Percentiles rank a stretch among this genome's conserved stretches.
Evolutionary conservation across 2,797 vertebrate species (phyloP).

Genomic region (Tiaroga cobitis): DNA sequence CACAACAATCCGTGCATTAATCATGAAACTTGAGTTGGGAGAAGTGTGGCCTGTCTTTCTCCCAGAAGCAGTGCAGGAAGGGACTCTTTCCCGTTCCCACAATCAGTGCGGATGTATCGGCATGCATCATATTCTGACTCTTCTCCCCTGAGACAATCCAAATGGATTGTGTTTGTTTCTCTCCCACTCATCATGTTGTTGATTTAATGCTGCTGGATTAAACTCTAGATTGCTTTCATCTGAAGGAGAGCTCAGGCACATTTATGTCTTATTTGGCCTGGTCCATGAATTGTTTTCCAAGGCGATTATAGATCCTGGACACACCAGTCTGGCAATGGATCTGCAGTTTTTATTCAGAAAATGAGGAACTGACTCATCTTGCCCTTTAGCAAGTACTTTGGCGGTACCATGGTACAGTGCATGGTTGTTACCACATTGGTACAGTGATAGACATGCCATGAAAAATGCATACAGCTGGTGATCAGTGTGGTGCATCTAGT

Average conservation of each 20-base stretch:
- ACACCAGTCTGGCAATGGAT: neutral
- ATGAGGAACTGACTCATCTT: neutral
- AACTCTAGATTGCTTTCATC: conserved; percentile 36
- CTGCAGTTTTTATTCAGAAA: neutral
- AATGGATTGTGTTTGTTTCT: conserved; percentile 33
- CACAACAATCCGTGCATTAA: conserved; percentile 50
- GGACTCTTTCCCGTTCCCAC: conserved; percentile 66
- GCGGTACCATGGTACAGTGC: neutral
- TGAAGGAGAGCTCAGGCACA: conserved; percentile 17
- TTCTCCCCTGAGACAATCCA: neutral
- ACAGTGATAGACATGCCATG: neutral
- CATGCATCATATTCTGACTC: conserved; percentile 37
- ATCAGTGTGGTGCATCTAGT: neutral
- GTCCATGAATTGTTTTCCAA: conserved; percentile 9
- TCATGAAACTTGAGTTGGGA: conserved; percentile 20
- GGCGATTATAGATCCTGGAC: neutral
- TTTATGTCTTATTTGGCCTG: neutral
- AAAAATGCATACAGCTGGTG: neutral
- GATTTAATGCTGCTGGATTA: conserved; percentile 45
- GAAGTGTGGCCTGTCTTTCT: conserved; percentile 29
- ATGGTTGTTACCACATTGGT: no score
- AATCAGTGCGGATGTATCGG: conserved; percentile 36
- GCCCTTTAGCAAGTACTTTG: neutral
- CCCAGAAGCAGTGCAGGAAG: conserved; percentile 56
- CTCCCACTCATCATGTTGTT: conserved; percentile 28